Evolutionary conservation across 2,888 invertebrate genomes (phyloP), one percentile per base, ranked within the genome.

Genomic region (Eledone cirrhosa): DNA sequence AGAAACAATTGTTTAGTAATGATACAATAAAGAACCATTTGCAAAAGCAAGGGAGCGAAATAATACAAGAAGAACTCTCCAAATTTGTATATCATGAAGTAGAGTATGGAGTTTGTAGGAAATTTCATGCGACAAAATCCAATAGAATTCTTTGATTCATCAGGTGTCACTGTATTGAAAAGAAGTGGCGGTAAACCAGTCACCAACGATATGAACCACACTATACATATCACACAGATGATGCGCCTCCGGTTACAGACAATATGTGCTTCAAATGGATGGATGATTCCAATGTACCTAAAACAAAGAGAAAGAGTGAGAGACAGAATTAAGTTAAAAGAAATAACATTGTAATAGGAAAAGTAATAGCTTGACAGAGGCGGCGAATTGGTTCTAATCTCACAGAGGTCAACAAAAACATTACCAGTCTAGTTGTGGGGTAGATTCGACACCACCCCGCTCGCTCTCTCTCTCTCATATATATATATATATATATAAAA

Each of bases 281-380:
- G 89, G 22, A 91, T 88, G 24, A 91, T 91, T 29, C 91, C 91
- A 22, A 91, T 87, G 83, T 91, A 91, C 78, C 91, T 91, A 87
- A 33, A 87, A 86, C 41, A 69, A 31, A 48, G 78, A 59, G 48
- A 47, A 27, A 41, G 16, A 41, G 0, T 8, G 33, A 48, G 78
- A 59, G 48, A 47, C 22, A 41, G 16, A 41, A 0, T 8, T 41
- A 41, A 8, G 41, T 41, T 41, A 41, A 11, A 41, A 41, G 41
- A 8, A 41, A 41, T 63, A 63, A 63, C 63, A 27, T 24, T 14
- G 29, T 67, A 67, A 27, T 67, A 27, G 27, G 29, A 4, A n/a
- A n/a, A n/a, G n/a, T n/a, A n/a, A n/a, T n/a, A n/a, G n/a, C n/a
- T n/a, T n/a, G n/a, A n/a, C n/a, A n/a, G n/a, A n/a, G n/a, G n/a